These are phyloP conservation scores for Rambutsinella grinnellia DNA, from an alignment of 2,888 invertebrate species.

Conservation along the genomic window DNA sequence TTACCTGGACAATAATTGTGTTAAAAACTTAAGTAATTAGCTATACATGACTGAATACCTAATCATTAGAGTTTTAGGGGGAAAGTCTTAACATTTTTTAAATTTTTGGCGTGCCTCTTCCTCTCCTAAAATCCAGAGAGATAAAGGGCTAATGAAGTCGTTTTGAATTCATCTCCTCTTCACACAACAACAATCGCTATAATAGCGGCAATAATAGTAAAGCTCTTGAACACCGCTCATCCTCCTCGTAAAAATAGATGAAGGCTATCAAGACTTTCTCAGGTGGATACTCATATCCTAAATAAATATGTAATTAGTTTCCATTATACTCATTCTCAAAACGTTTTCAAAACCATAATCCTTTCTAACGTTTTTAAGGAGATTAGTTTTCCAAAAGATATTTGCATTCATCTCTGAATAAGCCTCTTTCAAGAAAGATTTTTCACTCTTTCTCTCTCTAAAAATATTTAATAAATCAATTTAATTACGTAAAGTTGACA, in stretches of 20 bases:
- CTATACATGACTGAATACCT: neutral
- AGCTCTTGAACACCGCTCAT: neutral
- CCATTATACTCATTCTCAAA: neutral
- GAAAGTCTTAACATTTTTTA: too few relatives aligned
- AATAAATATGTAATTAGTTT: neutral
- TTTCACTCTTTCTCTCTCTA: neutral
- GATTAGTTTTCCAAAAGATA: too few relatives aligned
- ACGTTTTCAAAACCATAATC: neutral
- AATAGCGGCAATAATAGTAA: neutral
- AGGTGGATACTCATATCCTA: neutral
- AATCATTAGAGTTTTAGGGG: neutral
- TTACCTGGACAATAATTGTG: neutral
- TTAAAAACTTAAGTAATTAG: too few relatives aligned
- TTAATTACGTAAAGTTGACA: slow-evolving; percentile 52
- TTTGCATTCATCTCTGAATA: too few relatives aligned
- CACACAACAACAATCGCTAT: neutral
- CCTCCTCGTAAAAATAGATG: neutral
- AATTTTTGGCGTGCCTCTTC: too few relatives aligned
- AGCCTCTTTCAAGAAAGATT: too few relatives aligned
- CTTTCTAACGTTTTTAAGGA: neutral
- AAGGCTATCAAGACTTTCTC: neutral
- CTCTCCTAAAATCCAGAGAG: too few relatives aligned
- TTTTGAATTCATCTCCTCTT: neutral
- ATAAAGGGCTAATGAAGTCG: slow-evolving; percentile 2
- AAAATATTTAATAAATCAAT: slow-evolving; percentile 47